A percentile compares a stretch with the other conserved stretches of the same genome.
Conservation (phyloP, 2,797 vertebrate genomes). For the Furcifer pardalis region DNA sequence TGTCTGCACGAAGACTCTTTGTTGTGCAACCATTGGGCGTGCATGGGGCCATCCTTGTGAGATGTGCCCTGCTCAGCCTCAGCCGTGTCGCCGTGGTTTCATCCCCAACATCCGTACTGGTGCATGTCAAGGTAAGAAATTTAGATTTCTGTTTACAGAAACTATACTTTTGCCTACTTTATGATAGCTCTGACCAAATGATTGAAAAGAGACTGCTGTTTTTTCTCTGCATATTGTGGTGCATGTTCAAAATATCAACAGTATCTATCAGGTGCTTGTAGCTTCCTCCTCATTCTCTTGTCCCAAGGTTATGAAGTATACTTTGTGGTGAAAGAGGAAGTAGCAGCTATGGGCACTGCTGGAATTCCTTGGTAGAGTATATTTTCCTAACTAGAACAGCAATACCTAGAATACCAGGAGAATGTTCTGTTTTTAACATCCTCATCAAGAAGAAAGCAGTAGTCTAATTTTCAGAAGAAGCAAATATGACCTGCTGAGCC, state of each 20-base stretch:
- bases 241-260: not conserved
- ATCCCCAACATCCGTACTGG: slow-evolving; percentile 79
- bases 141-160: not conserved
- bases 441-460: too few relatives aligned
- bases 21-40: slow-evolving; percentile 79
- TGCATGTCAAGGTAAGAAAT: slow-evolving; percentile 78
- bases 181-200: not conserved
- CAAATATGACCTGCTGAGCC: not conserved
- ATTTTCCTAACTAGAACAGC: not conserved
- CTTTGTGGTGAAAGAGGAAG: not conserved
- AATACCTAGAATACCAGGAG: not conserved
- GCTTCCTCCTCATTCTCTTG: not conserved
- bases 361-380: not conserved
- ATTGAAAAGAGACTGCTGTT: not conserved
- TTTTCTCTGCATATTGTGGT: not conserved
- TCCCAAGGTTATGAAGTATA: not conserved
- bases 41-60: slow-evolving; percentile 83
- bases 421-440: not conserved
- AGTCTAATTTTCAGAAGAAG: not conserved
- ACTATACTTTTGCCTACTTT: rapidly evolving
- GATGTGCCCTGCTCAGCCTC: slow-evolving; percentile 78
- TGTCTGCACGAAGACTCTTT: slow-evolving; percentile 81
- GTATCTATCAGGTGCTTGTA: not conserved
- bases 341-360: not conserved
- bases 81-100: slow-evolving; percentile 80